phyloP scores from a whole-genome alignment of 2,797 vertebrate species.

The Myripristis murdjan region DNA sequence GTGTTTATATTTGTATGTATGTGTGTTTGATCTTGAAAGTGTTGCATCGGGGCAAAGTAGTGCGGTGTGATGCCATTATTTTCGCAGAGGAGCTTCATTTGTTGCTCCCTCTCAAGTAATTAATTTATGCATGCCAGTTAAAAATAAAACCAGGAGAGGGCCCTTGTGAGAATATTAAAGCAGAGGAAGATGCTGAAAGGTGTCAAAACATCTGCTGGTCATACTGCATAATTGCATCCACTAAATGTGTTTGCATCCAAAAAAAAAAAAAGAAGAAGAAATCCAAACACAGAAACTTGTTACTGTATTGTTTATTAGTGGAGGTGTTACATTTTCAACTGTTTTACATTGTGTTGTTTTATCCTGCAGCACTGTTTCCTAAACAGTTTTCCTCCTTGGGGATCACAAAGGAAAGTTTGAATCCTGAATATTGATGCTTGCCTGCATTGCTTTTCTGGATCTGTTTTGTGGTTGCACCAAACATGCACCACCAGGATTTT shows the following conservation, averaged over 20 bases:
- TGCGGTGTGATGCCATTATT: conserved; percentile 51
- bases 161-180: conserved; percentile 56
- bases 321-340: conserved; percentile 3
- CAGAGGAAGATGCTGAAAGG: conserved; percentile 45
- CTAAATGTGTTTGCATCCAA: conserved; percentile 1
- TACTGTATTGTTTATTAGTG: conserved; percentile 10
- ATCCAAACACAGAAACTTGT: neutral
- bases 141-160: conserved; percentile 69
- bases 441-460: conserved; percentile 27
- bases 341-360: conserved; percentile 20
- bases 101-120: conserved; percentile 70
- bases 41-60: conserved; percentile 37
- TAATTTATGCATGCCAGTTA: conserved; percentile 72
- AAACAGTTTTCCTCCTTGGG: conserved; percentile 8
- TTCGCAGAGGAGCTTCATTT: conserved; percentile 57
- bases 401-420: conserved; percentile 26
- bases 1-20: conserved; percentile 3
- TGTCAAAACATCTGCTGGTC: conserved; percentile 64
- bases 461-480: neutral
- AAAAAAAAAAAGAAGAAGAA: neutral
- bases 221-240: conserved; percentile 16
- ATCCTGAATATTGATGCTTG: conserved; percentile 9
- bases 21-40: conserved; percentile 31
- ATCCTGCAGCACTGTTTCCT: conserved; percentile 25
- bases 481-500: conserved; percentile 19